phyloP scores from a whole-genome alignment of 2,113 vertebrate species.

The Lichenostomus cassidix region DNA sequence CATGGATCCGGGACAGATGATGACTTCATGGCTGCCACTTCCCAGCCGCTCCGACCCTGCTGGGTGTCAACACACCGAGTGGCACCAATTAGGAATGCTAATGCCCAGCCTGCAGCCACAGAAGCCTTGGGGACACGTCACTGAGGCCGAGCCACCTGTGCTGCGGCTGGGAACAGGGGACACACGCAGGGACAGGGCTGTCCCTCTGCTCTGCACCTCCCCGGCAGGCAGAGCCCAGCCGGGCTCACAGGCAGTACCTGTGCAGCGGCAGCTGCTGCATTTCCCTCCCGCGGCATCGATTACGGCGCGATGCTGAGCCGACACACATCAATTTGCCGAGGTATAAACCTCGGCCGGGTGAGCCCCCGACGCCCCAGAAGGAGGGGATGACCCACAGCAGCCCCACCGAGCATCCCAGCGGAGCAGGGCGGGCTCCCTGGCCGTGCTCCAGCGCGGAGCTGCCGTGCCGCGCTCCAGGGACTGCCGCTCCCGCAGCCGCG shows the following conservation, averaged over 20 bases:
- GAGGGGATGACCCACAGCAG: neutral
- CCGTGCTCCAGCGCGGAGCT: neutral
- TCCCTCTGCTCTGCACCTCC: neutral
- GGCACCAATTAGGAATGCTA: neutral
- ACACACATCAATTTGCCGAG: neutral
- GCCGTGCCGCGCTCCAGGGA: neutral
- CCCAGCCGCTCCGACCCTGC: neutral
- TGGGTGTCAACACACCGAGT: rapidly evolving
- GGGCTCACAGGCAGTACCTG: neutral
- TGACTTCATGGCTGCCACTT: neutral
- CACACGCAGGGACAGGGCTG: neutral
- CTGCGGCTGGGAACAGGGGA: neutral
- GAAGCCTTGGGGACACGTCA: neutral
- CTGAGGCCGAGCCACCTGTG: neutral
- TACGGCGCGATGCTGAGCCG: neutral
- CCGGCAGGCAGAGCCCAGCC: neutral
- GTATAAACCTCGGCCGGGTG: neutral
- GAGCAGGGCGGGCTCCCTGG: neutral
- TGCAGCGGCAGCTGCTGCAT: neutral
- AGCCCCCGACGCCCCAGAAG: neutral
- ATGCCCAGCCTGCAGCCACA: rapidly evolving
- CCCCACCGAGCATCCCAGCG: neutral
- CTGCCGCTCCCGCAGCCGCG: neutral
- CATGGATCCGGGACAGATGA: rapidly evolving
- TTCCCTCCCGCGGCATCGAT: neutral